These are phyloP conservation scores for Apotomis capreana DNA, from an alignment of 2,888 invertebrate genomes.

Conservation along the genomic window DNA sequence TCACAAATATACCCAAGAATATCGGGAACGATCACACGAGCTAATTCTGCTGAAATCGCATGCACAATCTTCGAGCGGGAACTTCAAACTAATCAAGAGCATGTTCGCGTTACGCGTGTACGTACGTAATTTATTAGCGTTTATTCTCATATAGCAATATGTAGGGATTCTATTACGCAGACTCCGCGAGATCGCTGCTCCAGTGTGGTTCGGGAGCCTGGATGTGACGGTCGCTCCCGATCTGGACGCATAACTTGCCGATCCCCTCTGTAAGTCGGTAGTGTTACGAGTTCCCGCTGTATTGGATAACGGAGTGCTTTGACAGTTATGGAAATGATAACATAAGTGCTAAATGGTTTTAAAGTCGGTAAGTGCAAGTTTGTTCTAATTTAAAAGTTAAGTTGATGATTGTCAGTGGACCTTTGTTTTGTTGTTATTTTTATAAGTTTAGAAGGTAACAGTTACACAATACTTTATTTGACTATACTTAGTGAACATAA, in stretches of 20 bases:
- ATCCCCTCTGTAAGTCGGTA: constrained; percentile 11
- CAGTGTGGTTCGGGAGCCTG: constrained; percentile 75
- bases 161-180: constrained; percentile 82
- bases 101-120: constrained; percentile 76
- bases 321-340: constrained; percentile 35
- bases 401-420: too few relatives aligned
- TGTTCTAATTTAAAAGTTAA: background rate
- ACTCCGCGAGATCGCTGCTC: constrained; percentile 80
- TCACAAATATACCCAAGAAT: background rate
- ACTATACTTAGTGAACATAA: too few relatives aligned
- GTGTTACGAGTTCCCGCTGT: constrained; percentile 25
- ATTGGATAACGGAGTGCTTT: constrained; percentile 38
- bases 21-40: constrained; percentile 21
- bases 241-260: constrained; percentile 49
- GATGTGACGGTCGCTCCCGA: constrained; percentile 67
- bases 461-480: too few relatives aligned
- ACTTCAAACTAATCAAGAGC: constrained; percentile 82
- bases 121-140: constrained; percentile 82
- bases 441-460: too few relatives aligned
- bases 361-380: constrained; percentile 29
- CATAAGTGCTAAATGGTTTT: constrained; percentile 40
- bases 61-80: constrained; percentile 57
- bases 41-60: constrained; percentile 36
- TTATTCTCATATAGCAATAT: constrained; percentile 82
- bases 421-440: background rate